Base-by-base conservation (phyloP, 2,113 vertebrate genomes). In the Aleadryas rufinucha region DNA sequence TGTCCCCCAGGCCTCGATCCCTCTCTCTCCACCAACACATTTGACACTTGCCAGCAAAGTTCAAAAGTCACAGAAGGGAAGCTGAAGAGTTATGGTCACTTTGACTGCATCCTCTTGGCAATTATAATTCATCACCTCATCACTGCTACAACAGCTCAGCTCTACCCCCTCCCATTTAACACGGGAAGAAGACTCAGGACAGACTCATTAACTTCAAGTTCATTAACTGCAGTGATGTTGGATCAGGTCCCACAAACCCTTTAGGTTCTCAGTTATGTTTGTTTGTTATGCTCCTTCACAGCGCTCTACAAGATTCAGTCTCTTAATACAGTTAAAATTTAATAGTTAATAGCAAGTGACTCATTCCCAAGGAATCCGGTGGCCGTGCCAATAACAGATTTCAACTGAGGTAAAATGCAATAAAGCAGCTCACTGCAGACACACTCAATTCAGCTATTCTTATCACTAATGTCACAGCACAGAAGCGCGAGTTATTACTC, bases 301-400 rank as follows among this genome's bases (percentile, higher is more conserved):
- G 86, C 3, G 3, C 2, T 50, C 54, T 75, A 22, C 30, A 54
- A 64, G 87, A 72, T 39, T 41, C 41, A 9, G 64, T 56, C 89
- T 84, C 95, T 89, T 70, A 23, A 5, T 80, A 96, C 89, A 95
- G 91, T 96, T 96, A 96, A 96, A 96, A 93, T 94, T 91, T 95
- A 95, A 95, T 86, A 89, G 96, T 92, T 96, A 97, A 91, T 84
- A 93, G 96, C 94, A 78, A 89, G 60, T 97, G 96, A 97, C 56
- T 97, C 96, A 97, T 78, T 92, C 70, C 49, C n/a, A 18, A 85
- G 87, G 95, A 94, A 94, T 95, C 83, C 26, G 4, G 50, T 3
- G 76, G 90, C 79, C 1, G 22, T 77, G 92, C 95, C 95, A 97
- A 18, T 70, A 76, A 31, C 65, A 87, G 69, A 92, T 57, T 94